These are phyloP conservation scores for Columba livia DNA, from an alignment of 2,113 vertebrate species.

Conservation along the genomic window DNA sequence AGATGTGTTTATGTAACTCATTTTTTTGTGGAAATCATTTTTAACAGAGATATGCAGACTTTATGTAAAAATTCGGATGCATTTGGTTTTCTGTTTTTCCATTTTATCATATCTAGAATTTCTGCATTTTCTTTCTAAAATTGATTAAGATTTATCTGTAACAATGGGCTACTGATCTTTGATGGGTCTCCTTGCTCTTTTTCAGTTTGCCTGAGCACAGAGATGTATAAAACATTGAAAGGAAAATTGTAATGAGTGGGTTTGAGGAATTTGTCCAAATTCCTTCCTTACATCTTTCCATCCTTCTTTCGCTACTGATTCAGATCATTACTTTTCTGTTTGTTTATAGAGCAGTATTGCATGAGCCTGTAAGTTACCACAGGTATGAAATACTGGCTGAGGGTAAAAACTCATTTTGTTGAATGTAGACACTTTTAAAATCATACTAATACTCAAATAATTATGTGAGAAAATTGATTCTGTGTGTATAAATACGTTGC, in stretches of 20 bases:
- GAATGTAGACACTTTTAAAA: conserved; percentile 54
- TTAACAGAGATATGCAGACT: neutral
- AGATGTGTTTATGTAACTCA: neutral
- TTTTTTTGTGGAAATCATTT: neutral
- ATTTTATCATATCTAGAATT: neutral
- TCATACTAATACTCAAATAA: conserved; percentile 31
- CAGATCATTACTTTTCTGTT: conserved; percentile 73
- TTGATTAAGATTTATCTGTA: neutral
- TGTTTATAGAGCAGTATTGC: conserved; percentile 76
- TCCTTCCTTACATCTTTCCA: neutral
- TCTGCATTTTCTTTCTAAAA: neutral
- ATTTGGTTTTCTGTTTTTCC: conserved; percentile 10
- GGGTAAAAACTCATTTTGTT: conserved; percentile 28
- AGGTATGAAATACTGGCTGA: conserved; percentile 57
- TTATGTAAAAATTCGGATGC: neutral
- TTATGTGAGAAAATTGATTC: neutral
- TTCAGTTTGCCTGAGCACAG: neutral
- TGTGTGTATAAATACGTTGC: neutral
- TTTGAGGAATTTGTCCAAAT: conserved; percentile 48
- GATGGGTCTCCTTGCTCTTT: neutral
- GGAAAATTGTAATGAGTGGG: conserved; percentile 56
- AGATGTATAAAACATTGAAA: neutral
- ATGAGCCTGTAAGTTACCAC: conserved; percentile 73
- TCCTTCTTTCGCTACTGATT: conserved; percentile 51
- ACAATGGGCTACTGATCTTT: neutral